phyloP scores from a whole-genome alignment of 2,113 vertebrate species.

The Nannospalax galili region DNA sequence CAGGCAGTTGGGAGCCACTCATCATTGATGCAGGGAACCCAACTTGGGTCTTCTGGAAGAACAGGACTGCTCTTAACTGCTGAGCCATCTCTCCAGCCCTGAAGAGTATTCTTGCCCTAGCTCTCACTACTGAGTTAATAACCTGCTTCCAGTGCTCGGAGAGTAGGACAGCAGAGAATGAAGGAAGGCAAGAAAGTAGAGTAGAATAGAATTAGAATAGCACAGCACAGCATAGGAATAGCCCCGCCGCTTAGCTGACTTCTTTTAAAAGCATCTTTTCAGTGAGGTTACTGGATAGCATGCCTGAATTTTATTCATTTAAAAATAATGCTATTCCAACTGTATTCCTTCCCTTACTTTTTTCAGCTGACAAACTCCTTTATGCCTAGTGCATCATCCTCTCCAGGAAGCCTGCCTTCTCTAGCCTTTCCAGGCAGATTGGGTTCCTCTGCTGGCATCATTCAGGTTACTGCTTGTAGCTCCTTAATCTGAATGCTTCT shows the following conservation, averaged over 20 bases:
- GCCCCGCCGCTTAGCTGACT: neutral
- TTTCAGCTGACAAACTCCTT: constrained; percentile 6
- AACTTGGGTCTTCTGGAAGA: no score
- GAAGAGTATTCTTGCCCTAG: neutral
- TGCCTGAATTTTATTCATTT: neutral
- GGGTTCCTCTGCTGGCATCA: neutral
- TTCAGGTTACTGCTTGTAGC: neutral
- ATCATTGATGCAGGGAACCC: no score
- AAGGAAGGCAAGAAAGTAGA: neutral
- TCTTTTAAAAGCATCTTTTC: neutral
- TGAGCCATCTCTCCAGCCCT: no score
- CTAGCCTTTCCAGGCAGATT: neutral
- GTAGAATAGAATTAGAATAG: neutral
- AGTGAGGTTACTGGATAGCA: neutral
- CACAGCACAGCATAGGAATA: neutral
- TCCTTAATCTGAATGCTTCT: neutral
- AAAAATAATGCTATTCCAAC: neutral
- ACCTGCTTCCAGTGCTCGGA: neutral
- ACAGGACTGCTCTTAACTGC: no score
- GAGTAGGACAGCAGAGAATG: neutral
- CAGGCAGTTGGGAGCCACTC: no score
- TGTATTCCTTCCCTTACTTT: neutral
- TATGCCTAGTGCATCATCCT: neutral
- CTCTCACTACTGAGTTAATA: neutral
- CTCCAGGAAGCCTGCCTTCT: neutral